These are phyloP conservation scores for Platyrinchus mystaceus DNA, from an alignment of 2,797 vertebrate species.

Conservation along the genomic window DNA sequence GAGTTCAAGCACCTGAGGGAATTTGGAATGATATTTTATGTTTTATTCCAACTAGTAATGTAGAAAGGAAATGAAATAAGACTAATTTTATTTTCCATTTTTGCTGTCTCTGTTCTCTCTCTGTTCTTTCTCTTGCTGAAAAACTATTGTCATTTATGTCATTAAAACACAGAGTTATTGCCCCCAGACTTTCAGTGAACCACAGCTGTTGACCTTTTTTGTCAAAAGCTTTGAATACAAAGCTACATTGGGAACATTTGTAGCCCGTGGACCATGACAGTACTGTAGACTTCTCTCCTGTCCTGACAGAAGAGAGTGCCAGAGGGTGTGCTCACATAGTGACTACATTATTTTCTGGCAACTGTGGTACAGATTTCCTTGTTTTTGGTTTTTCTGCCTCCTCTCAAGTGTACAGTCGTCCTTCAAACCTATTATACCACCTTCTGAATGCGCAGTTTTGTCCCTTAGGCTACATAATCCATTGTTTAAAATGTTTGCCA, in stretches of 20 bases:
- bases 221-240: constrained; percentile 44
- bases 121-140: constrained; percentile 59
- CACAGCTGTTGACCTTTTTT: constrained; percentile 64
- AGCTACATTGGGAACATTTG: constrained; percentile 65
- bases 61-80: constrained; percentile 68
- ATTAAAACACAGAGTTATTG: constrained; percentile 62
- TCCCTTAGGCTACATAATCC: constrained; percentile 35
- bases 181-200: constrained; percentile 59
- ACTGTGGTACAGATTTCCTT: constrained; percentile 41
- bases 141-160: constrained; percentile 65
- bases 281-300: constrained; percentile 39
- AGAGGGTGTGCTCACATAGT: constrained; percentile 38
- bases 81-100: constrained; percentile 62
- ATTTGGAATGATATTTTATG: constrained; percentile 48
- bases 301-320: constrained; percentile 33
- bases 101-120: constrained; percentile 29
- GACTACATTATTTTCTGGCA: constrained; percentile 64
- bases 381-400: constrained; percentile 61
- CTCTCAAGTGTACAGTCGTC: constrained; percentile 59
- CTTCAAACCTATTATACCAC: constrained; percentile 60
- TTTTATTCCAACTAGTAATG: constrained; percentile 53
- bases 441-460: constrained; percentile 45
- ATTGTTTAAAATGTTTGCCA: constrained; percentile 65
- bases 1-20: constrained; percentile 40
- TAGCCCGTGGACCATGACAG: constrained; percentile 54